Percentiles rank a stretch among this genome's conserved stretches.
Evolutionary conservation across 64 coral and sea anemone genomes (phyloP).

Genomic region (Montipora sp.): DNA sequence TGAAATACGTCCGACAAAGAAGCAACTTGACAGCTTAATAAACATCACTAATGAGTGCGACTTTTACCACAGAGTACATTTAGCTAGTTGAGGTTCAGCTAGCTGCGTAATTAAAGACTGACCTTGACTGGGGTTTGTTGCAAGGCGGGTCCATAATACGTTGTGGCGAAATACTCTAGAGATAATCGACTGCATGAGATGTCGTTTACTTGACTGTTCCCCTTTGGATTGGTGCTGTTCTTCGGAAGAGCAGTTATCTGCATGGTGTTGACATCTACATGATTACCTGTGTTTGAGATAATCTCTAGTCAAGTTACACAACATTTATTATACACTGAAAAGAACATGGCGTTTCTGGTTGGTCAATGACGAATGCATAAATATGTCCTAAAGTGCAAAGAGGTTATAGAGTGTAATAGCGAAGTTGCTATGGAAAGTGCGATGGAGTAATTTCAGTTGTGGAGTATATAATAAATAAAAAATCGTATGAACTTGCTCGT

Average conservation of each 20-base stretch:
- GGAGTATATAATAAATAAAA: too few relatives aligned
- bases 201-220: background rate
- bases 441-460: too few relatives aligned
- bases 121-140: slow-evolving; percentile 88
- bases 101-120: background rate
- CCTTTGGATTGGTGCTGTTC: background rate
- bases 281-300: background rate
- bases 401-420: too few relatives aligned
- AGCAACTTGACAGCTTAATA: too few relatives aligned
- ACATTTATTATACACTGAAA: background rate
- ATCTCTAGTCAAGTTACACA: background rate
- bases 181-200: background rate
- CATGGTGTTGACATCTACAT: background rate
- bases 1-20: too few relatives aligned
- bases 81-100: background rate
- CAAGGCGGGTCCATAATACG: slow-evolving; percentile 81
- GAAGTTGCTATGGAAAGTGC: too few relatives aligned
- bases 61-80: background rate
- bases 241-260: background rate
- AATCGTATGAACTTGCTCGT: too few relatives aligned
- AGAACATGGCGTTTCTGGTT: too few relatives aligned
- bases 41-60: too few relatives aligned
- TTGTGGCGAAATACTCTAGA: slow-evolving; percentile 63
- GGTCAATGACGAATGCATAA: too few relatives aligned
- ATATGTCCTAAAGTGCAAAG: too few relatives aligned